Evolutionary conservation across 2,888 invertebrate genomes (phyloP), one percentile per base, ranked within the genome.

Genomic region (Leptopilina myrica): DNA sequence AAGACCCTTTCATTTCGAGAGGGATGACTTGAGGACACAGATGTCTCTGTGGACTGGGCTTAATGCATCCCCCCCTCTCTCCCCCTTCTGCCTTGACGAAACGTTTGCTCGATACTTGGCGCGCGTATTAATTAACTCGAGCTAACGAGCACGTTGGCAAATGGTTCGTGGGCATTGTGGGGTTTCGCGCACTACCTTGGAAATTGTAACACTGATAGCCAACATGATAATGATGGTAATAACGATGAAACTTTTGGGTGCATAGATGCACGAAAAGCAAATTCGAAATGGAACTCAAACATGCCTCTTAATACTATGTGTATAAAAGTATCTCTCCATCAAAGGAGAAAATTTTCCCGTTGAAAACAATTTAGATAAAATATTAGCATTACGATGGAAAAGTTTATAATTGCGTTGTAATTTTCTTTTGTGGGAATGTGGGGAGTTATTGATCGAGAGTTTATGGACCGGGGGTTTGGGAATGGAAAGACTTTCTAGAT

Each of bases 101-200:
- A 83, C 82, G 84, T 85, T 86, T 85, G 85, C 83, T 87, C 83
- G 83, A 85, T 85, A 85, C 82, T 85, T 77, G 84, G 78, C 65
- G 64, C 80, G 84, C 82, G 86, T 85, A 87, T 88, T 88, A 87
- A 88, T 88, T 87, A 88, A 79, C 78, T 82, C 79, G 67, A 77
- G 80, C 76, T 82, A 88, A 88, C 86, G 86, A 88, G 85, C 85
- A 80, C 76, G 76, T 85, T 78, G 80, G 80, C 83, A 86, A 88
- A 86, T 85, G 86, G 84, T 84, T 88, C 86, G 87, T 87, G 87
- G 85, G 83, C 80, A 79, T 77, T 67, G 83, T 78, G 73, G 73
- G 73, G 56, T 33, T 33, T 33, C 53, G 56, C 33, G 33, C 33
- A 33, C 82, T 77, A 81, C 85, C 83, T 86, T 85, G 86, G 83